Evolutionary conservation across 2,888 invertebrate genomes (phyloP).

Genomic region (Parapristionchus giblindavisi): DNA sequence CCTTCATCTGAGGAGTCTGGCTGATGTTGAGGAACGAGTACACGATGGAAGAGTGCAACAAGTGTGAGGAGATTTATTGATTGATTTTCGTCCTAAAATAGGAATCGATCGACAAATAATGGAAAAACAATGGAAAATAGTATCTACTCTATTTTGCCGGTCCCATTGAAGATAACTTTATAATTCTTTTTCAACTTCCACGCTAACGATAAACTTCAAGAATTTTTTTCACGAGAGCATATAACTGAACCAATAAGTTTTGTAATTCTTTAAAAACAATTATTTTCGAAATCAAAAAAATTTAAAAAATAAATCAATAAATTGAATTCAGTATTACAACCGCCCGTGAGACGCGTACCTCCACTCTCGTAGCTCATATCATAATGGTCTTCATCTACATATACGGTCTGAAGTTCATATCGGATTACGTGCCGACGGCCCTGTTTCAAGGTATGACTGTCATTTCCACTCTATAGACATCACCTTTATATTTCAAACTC

Average conservation of each 20-base stretch:
- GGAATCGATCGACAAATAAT: too few relatives aligned
- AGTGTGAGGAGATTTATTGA: constrained; percentile 68
- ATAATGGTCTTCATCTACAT: constrained; percentile 75
- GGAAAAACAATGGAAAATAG: not conserved
- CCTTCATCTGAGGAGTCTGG: constrained; percentile 75
- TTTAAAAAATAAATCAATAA: not conserved
- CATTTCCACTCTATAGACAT: not conserved
- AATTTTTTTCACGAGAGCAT: too few relatives aligned
- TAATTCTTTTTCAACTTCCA: too few relatives aligned
- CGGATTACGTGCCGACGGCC: constrained; percentile 75
- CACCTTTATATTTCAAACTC: too few relatives aligned
- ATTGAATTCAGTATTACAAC: constrained; percentile 57
- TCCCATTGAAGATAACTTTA: not conserved
- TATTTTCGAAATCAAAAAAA: not conserved
- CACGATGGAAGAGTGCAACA: constrained; percentile 72
- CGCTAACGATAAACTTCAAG: too few relatives aligned
- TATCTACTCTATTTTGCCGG: not conserved
- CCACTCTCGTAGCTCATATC: constrained; percentile 74
- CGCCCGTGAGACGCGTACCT: constrained; percentile 74
- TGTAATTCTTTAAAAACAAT: not conserved
- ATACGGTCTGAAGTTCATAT: constrained; percentile 74
- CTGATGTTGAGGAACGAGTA: constrained; percentile 73
- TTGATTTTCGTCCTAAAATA: too few relatives aligned
- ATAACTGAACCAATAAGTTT: too few relatives aligned
- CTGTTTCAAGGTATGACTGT: constrained; percentile 73